phyloP scores from a whole-genome alignment of 2,888 invertebrate species.

The Ctena decussata region DNA sequence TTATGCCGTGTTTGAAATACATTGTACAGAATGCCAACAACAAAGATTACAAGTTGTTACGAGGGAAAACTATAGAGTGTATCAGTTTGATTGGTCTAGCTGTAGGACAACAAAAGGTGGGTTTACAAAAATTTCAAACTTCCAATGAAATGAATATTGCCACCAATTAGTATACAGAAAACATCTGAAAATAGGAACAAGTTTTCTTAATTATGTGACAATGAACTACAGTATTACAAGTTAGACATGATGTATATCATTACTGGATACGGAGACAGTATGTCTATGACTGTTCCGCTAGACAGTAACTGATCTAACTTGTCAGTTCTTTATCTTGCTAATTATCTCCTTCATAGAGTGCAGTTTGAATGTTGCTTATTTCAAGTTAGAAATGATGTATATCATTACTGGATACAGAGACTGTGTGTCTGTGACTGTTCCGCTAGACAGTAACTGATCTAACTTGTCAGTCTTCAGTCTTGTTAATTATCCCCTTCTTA shows the following conservation, averaged over 20 bases:
- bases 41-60: conserved; percentile 93
- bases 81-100: conserved; percentile 97
- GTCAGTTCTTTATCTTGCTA: no score
- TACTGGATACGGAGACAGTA: conserved; percentile 38
- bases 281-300: conserved; percentile 52
- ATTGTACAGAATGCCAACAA: conserved; percentile 96
- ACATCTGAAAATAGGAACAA: no score
- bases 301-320: conserved; percentile 51
- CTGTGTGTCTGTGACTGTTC: conserved; percentile 14
- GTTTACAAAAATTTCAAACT: neutral
- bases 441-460: conserved; percentile 41
- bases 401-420: conserved; percentile 21
- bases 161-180: no score
- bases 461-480: neutral
- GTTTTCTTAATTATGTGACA: no score
- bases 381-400: conserved; percentile 20
- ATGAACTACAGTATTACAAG: neutral
- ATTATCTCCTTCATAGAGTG: no score
- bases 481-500: no score
- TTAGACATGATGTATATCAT: conserved; percentile 38
- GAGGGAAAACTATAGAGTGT: conserved; percentile 99
- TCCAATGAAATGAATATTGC: no score
- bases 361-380: no score
- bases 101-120: conserved; percentile 88
- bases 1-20: conserved; percentile 98